phyloP scores from a whole-genome alignment of 2,113 vertebrate genomes.

The Salvelinus sp. region DNA sequence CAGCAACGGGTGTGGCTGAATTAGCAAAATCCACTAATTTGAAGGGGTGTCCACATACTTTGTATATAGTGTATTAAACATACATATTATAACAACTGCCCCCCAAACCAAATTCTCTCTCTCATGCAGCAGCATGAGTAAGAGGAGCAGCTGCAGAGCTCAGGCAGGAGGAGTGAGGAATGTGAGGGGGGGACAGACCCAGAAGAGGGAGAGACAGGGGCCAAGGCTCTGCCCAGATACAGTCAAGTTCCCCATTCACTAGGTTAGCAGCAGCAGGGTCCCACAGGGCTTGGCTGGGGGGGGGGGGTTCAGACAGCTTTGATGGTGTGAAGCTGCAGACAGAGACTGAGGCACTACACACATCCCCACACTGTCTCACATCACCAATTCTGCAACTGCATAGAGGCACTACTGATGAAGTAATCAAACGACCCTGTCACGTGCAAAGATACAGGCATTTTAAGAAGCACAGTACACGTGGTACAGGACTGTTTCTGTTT shows the following conservation, averaged over 20 bases:
- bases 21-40: too few relatives aligned
- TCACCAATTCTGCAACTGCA: background rate
- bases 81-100: background rate
- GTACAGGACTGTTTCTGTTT: too few relatives aligned
- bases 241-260: too few relatives aligned
- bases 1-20: too few relatives aligned
- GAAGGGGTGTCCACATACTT: too few relatives aligned
- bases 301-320: background rate
- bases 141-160: slow-evolving; percentile 67
- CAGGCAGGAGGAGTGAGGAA: slow-evolving; percentile 36
- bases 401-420: background rate
- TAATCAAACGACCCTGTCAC: background rate
- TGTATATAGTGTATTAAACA: background rate
- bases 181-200: slow-evolving; percentile 25
- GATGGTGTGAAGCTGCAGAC: background rate
- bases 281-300: background rate
- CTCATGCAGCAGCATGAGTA: slow-evolving; percentile 52
- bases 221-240: background rate
- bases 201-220: background rate
- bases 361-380: background rate
- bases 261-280: too few relatives aligned
- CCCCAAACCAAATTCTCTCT: slow-evolving; percentile 32
- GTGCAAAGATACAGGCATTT: background rate
- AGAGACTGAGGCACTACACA: background rate
- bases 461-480: background rate